A percentile compares a stretch with the other conserved stretches of the same genome.
Evolutionary conservation across 2,888 invertebrate genomes (phyloP).

Genomic region (Sphecodes monilicornis): DNA sequence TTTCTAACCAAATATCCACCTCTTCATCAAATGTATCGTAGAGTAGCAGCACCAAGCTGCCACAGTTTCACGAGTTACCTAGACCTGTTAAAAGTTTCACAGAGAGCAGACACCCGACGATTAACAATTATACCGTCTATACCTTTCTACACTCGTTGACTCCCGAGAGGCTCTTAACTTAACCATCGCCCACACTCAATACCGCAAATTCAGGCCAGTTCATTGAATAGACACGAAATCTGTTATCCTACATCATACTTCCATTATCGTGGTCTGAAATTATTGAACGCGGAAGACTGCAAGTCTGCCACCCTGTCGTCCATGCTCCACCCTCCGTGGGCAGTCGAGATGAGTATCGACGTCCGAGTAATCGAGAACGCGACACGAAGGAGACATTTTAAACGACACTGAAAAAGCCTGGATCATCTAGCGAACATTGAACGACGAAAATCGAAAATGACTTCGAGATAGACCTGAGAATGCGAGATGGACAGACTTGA

Average conservation of each 20-base stretch:
- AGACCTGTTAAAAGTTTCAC: background rate
- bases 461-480: background rate
- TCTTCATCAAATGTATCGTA: background rate
- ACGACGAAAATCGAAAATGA: background rate
- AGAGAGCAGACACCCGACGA: background rate
- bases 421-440: too few relatives aligned
- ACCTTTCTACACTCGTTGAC: background rate
- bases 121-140: background rate
- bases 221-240: background rate
- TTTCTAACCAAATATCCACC: background rate
- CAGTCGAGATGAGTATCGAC: conserved; percentile 20
- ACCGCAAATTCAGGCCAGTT: background rate
- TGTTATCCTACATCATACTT: conserved; percentile 26
- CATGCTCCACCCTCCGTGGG: background rate
- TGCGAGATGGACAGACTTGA: too few relatives aligned
- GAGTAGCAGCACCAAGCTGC: background rate
- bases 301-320: background rate
- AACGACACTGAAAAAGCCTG: background rate
- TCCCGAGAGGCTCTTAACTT: background rate
- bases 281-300: background rate
- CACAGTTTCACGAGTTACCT: background rate
- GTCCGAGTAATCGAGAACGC: conserved; percentile 1
- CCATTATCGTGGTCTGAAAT: conserved; percentile 23
- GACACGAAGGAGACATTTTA: background rate
- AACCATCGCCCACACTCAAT: background rate